Percentiles rank a stretch among this genome's conserved stretches.
These are phyloP conservation scores for Pachypanchax playfairii DNA, from an alignment of 2,113 vertebrate species.

Conservation along the genomic window DNA sequence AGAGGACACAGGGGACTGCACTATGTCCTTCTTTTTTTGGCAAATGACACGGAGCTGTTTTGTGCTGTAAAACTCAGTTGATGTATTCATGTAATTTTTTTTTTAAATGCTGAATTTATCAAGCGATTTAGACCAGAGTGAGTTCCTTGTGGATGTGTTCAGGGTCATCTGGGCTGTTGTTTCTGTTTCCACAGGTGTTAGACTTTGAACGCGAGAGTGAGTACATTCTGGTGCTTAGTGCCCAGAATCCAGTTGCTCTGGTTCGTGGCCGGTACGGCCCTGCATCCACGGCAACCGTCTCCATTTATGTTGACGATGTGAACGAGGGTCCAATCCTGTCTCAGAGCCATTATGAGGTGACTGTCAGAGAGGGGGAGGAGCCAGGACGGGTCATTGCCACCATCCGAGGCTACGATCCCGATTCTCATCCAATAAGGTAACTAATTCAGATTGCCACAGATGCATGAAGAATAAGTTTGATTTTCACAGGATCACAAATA, in stretches of 20 bases:
- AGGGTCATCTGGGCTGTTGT: no score
- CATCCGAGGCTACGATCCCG: conserved; percentile 80
- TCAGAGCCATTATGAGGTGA: conserved; percentile 80
- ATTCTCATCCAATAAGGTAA: conserved; percentile 81
- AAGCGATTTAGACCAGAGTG: no score
- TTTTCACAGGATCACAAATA: not conserved
- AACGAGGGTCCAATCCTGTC: conserved; percentile 81
- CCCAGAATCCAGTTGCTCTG: conserved; percentile 78
- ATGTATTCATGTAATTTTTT: no score
- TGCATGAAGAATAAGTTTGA: not conserved
- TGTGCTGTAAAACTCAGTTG: no score
- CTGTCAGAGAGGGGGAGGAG: conserved; percentile 77
- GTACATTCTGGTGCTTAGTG: conserved; percentile 79
- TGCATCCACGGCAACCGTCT: conserved; percentile 80
- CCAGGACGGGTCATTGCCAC: conserved; percentile 80
- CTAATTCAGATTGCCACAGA: not conserved
- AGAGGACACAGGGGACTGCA: conserved; percentile 4
- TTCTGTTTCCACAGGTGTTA: conserved; percentile 65
- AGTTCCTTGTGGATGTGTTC: no score
- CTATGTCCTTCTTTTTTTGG: conserved; percentile 13
- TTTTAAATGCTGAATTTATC: no score
- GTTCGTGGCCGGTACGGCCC: conserved; percentile 79
- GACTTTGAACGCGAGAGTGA: conserved; percentile 83
- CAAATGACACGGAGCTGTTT: not conserved
- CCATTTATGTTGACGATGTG: conserved; percentile 79